phyloP scores from a whole-genome alignment of 2,888 invertebrate genomes.

The Rotaria socialis region DNA sequence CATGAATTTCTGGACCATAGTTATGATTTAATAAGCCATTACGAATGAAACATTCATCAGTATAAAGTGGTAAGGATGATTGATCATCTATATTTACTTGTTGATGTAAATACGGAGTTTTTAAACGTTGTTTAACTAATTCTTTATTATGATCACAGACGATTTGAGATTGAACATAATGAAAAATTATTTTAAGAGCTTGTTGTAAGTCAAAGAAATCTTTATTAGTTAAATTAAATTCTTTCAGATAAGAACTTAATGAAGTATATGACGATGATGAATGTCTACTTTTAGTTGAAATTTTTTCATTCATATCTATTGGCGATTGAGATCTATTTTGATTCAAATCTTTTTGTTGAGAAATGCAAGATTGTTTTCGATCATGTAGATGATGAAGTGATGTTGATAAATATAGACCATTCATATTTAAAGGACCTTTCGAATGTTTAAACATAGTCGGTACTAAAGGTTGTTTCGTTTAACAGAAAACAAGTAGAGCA shows the following conservation, averaged over 20 bases:
- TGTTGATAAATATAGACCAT: neutral
- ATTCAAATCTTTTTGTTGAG: neutral
- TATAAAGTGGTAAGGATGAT: neutral
- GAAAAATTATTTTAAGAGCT: neutral
- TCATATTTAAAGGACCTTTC: neutral
- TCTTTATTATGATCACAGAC: neutral
- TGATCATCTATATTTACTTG: neutral
- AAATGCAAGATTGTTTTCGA: neutral
- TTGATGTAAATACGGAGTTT: neutral
- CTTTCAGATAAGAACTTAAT: conserved; percentile 17
- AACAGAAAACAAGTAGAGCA: neutral
- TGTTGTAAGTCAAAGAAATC: neutral
- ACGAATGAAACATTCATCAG: conserved; percentile 9
- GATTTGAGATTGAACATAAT: neutral
- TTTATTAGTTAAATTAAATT: neutral
- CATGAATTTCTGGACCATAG: neutral
- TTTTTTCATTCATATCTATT: neutral
- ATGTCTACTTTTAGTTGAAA: neutral
- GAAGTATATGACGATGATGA: neutral
- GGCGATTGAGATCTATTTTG: neutral
- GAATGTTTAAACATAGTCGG: no score
- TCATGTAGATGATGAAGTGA: neutral
- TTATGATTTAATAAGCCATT: conserved; percentile 37
- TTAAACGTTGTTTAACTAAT: neutral
- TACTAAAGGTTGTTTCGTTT: neutral